Evolutionary conservation across 1,140 invertebrate species (phyloP).

Genomic region (Helicoverpa armigera): DNA sequence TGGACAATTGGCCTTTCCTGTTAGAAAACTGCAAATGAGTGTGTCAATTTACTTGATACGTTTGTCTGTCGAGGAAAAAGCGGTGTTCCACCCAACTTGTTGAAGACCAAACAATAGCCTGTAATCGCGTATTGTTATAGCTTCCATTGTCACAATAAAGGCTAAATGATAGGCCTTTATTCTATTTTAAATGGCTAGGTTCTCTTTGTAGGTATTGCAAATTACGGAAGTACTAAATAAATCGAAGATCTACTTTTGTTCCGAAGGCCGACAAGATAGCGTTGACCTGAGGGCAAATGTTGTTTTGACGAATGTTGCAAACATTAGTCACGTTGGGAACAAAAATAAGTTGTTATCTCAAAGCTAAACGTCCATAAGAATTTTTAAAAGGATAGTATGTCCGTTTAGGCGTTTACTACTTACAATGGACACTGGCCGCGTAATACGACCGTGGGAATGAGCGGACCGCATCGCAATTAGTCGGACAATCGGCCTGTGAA

Average conservation of each 20-base stretch:
- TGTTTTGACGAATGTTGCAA: neutral
- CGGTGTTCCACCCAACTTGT: neutral
- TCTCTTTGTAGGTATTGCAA: too few species aligned
- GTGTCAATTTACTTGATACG: too few species aligned
- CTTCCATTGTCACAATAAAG: neutral
- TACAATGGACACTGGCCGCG: conserved; percentile 17
- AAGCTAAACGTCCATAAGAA: neutral
- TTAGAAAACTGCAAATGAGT: too few species aligned
- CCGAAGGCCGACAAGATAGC: neutral
- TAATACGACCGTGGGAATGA: conserved; percentile 33
- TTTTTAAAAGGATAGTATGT: conserved; percentile 6
- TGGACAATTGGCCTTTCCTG: too few species aligned
- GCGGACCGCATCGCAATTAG: conserved; percentile 34
- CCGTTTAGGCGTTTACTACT: neutral
- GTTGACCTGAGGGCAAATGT: neutral
- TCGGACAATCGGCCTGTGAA: conserved; percentile 27
- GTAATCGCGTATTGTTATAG: conserved; percentile 12
- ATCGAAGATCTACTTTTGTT: neutral
- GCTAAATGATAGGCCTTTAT: neutral
- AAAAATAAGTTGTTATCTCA: too few species aligned
- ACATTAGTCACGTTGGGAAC: too few species aligned
- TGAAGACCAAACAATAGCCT: neutral
- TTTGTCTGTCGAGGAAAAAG: neutral
- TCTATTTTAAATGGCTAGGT: too few species aligned
- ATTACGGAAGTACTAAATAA: neutral